These are phyloP conservation scores for Coremacera marginata DNA, from an alignment of 2,888 invertebrate genomes.

Conservation along the genomic window DNA sequence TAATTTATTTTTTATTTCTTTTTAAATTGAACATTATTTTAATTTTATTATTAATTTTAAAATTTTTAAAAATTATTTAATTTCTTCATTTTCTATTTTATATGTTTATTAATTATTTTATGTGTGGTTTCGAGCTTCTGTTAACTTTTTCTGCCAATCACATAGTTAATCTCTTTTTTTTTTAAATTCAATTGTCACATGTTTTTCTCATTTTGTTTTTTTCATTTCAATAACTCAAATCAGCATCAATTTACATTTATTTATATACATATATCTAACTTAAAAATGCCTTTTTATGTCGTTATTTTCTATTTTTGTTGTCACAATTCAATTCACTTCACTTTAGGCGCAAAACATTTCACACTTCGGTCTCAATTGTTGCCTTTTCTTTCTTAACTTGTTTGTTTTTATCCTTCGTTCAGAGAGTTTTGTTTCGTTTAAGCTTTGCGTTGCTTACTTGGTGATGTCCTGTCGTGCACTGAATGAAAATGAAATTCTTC, in stretches of 20 bases:
- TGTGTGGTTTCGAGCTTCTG: not conserved
- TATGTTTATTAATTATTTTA: not conserved
- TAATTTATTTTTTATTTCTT: too few species aligned
- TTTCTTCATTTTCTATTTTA: too few species aligned
- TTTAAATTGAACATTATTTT: too few species aligned
- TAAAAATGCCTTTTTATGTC: not conserved
- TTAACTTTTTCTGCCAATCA: not conserved
- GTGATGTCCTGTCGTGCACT: constrained; percentile 48
- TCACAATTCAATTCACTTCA: not conserved
- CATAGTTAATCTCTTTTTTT: not conserved
- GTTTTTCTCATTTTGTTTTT: not conserved
- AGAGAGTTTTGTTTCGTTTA: not conserved
- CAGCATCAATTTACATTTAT: not conserved
- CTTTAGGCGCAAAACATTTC: not conserved
- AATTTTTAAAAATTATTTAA: too few species aligned
- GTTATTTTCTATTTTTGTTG: not conserved
- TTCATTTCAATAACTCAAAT: too few species aligned
- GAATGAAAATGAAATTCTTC: constrained; percentile 43
- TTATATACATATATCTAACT: not conserved
- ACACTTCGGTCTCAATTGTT: not conserved
- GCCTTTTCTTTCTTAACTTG: not conserved
- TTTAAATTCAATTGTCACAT: not conserved
- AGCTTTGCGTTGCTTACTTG: constrained; percentile 9
- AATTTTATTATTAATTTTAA: too few species aligned
- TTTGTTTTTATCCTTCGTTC: not conserved